These are phyloP conservation scores for Champsocephalus esox DNA, from an alignment of 2,797 vertebrate genomes.

Conservation along the genomic window DNA sequence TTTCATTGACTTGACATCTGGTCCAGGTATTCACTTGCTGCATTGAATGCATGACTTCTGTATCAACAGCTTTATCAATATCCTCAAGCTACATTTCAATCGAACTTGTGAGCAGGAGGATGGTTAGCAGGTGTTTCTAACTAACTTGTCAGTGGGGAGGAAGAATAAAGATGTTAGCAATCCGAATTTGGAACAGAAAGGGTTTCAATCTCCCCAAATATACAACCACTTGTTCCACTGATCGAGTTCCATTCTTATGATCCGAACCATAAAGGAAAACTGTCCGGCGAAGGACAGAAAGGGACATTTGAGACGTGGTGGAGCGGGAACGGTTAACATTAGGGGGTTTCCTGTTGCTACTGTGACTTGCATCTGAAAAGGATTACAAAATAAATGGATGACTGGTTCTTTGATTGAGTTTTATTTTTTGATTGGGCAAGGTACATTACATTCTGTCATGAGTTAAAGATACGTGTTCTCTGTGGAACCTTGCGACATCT, in stretches of 20 bases:
- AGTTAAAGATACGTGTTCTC: not conserved
- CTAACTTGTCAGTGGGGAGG: not conserved
- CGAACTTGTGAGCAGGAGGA: not conserved
- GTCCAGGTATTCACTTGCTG: too few species aligned
- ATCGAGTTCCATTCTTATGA: not conserved
- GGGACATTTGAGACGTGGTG: not conserved
- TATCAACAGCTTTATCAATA: not conserved
- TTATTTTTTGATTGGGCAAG: not conserved
- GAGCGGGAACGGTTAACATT: not conserved
- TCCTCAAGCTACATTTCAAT: not conserved
- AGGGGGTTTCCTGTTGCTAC: not conserved
- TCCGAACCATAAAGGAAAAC: not conserved
- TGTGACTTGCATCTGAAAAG: not conserved
- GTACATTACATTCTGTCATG: not conserved
- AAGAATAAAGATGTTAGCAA: not conserved
- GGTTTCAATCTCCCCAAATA: too few species aligned
- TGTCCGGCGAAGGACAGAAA: not conserved
- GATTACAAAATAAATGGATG: conserved; percentile 3
- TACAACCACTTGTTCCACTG: not conserved
- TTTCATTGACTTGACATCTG: not conserved
- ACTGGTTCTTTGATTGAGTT: conserved; percentile 1
- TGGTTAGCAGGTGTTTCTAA: not conserved
- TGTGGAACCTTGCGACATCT: not conserved
- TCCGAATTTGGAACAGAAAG: not conserved
- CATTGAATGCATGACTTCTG: not conserved